These are phyloP conservation scores for Penelope pileata DNA, from an alignment of 2,113 vertebrate species.

Conservation along the genomic window DNA sequence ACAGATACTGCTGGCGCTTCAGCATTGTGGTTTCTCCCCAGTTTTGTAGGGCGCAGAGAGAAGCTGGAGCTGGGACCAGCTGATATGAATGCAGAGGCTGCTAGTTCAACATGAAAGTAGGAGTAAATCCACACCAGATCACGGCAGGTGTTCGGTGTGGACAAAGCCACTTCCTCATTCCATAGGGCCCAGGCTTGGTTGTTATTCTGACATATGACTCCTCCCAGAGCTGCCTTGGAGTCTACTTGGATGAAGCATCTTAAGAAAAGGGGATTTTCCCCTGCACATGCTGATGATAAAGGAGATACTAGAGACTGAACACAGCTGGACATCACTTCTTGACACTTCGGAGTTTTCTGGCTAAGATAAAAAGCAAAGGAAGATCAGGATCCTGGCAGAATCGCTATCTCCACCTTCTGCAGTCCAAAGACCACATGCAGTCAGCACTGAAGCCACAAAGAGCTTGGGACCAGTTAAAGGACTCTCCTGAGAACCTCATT, in stretches of 20 bases:
- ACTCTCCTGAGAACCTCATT: neutral
- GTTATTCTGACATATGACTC: neutral
- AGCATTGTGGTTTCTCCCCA: neutral
- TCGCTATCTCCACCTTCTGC: neutral
- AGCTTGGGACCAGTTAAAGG: neutral
- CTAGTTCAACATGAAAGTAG: neutral
- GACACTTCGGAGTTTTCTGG: neutral
- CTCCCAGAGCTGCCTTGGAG: neutral
- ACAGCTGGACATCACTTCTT: neutral
- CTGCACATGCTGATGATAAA: neutral
- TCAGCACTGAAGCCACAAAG: neutral
- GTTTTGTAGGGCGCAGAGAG: neutral
- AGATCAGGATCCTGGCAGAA: neutral
- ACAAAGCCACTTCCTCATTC: neutral
- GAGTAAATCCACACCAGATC: neutral
- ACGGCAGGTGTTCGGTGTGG: neutral
- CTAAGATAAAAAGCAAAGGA: neutral
- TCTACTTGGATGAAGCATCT: neutral
- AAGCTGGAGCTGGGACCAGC: neutral
- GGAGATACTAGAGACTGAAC: neutral
- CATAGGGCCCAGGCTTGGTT: neutral
- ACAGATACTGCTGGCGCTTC: neutral
- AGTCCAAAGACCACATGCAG: neutral
- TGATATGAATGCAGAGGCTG: neutral
- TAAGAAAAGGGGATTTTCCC: neutral